Percentiles rank a stretch among this genome's conserved stretches.
phyloP scores from a whole-genome alignment of 2,797 vertebrate species.

The Oreochromis grahami region DNA sequence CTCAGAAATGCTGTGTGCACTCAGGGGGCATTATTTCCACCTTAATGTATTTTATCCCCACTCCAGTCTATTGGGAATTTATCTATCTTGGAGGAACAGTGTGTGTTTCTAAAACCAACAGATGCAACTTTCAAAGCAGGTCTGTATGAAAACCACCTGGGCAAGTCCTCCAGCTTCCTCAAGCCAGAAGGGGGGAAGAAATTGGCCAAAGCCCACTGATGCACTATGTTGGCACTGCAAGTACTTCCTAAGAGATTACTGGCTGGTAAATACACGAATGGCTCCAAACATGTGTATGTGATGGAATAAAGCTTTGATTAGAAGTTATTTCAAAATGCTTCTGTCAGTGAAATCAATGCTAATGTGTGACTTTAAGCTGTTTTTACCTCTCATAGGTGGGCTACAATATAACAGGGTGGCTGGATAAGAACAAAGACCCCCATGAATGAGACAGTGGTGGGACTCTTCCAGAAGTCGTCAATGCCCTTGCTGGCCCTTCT shows the following conservation, averaged over 20 bases:
- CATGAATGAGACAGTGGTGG: conserved; percentile 16
- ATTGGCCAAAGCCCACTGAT: conserved; percentile 56
- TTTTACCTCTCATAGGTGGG: conserved; percentile 43
- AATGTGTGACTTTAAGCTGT: background rate
- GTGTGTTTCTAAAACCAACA: conserved; percentile 70
- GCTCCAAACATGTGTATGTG: background rate
- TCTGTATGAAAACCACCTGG: conserved; percentile 67
- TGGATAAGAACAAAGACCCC: background rate
- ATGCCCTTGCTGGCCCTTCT: conserved; percentile 54
- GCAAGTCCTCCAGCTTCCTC: conserved; percentile 69
- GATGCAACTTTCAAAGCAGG: conserved; percentile 66
- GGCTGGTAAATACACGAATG: background rate
- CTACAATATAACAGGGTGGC: conserved; percentile 24
- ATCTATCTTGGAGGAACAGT: conserved; percentile 71
- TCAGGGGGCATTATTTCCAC: background rate
- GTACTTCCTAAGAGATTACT: background rate
- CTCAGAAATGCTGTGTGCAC: background rate
- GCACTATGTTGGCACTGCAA: conserved; percentile 57
- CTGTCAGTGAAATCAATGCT: background rate
- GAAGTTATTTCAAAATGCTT: background rate
- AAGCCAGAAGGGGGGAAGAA: conserved; percentile 70
- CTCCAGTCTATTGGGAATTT: conserved; percentile 43
- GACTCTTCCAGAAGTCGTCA: conserved; percentile 72
- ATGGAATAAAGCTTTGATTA: background rate
- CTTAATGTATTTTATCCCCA: background rate